These are phyloP conservation scores for Arothron firmamentum DNA, from an alignment of 2,113 vertebrate species.

Conservation along the genomic window DNA sequence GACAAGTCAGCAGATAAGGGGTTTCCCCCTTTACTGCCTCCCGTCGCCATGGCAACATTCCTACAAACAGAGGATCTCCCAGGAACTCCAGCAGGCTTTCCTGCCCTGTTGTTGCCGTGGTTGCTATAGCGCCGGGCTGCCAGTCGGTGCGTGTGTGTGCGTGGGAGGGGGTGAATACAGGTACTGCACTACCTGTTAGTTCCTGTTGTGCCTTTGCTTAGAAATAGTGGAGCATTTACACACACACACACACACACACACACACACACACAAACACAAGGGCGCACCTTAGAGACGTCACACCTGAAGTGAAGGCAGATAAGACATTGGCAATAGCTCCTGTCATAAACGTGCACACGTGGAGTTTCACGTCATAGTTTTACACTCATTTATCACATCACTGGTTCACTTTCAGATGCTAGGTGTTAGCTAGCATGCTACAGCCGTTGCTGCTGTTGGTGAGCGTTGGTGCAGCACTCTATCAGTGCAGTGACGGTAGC, in stretches of 20 bases:
- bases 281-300: slow-evolving; percentile 45
- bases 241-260: slow-evolving; percentile 1
- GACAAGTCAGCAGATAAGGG: slow-evolving; percentile 69
- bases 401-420: too few relatives aligned
- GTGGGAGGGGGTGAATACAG: slow-evolving; percentile 38
- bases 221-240: slow-evolving; percentile 18
- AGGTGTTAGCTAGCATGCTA: too few relatives aligned
- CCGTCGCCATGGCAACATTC: slow-evolving; percentile 72
- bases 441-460: too few relatives aligned
- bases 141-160: slow-evolving; percentile 40
- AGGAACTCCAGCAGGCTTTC: slow-evolving; percentile 59
- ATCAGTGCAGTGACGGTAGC: too few relatives aligned
- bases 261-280: neutral
- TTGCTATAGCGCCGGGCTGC: slow-evolving; percentile 70
- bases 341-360: neutral
- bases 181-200: slow-evolving; percentile 22
- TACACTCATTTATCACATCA: too few relatives aligned
- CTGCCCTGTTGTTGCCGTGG: slow-evolving; percentile 68
- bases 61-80: slow-evolving; percentile 76
- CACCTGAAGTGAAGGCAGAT: neutral
- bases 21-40: slow-evolving; percentile 67
- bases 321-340: neutral
- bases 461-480: too few relatives aligned
- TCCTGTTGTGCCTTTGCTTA: neutral
- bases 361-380: too few relatives aligned